These are phyloP conservation scores for Ianthella basta DNA, from an alignment of 37 sponge, comb jelly and placozoan genomes.

Conservation along the genomic window DNA sequence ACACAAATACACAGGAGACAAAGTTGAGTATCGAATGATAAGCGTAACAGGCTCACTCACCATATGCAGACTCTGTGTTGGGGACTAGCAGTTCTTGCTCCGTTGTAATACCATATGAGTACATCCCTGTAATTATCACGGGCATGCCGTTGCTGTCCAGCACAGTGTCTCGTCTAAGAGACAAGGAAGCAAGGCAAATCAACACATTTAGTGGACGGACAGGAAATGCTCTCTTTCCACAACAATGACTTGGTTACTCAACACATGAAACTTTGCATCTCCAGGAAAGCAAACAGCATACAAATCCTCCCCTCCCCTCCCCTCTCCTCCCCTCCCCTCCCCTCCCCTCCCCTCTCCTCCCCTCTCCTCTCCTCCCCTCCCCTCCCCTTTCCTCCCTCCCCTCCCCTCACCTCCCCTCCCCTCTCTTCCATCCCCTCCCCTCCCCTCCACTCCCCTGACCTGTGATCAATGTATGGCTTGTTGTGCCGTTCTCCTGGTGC, in stretches of 20 bases:
- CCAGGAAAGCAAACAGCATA: too few relatives aligned
- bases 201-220: neutral
- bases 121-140: constrained; percentile 19
- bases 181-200: neutral
- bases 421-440: too few relatives aligned
- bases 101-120: neutral
- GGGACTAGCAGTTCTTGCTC: constrained; percentile 4
- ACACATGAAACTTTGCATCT: too few relatives aligned
- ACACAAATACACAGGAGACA: neutral
- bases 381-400: too few relatives aligned
- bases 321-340: too few relatives aligned
- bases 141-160: constrained; percentile 21
- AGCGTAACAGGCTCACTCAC: neutral
- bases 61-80: neutral
- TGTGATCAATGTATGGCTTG: neutral
- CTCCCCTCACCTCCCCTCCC: too few relatives aligned
- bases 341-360: too few relatives aligned
- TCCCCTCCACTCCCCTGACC: neutral
- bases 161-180: neutral
- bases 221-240: neutral
- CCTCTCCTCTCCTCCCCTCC: too few relatives aligned
- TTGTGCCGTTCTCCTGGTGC: neutral
- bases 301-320: too few relatives aligned
- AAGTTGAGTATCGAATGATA: neutral
- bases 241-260: neutral